Evolutionary conservation across 1,140 invertebrate genomes (phyloP).

Genomic region (Tetranychus cinnabarinus): DNA sequence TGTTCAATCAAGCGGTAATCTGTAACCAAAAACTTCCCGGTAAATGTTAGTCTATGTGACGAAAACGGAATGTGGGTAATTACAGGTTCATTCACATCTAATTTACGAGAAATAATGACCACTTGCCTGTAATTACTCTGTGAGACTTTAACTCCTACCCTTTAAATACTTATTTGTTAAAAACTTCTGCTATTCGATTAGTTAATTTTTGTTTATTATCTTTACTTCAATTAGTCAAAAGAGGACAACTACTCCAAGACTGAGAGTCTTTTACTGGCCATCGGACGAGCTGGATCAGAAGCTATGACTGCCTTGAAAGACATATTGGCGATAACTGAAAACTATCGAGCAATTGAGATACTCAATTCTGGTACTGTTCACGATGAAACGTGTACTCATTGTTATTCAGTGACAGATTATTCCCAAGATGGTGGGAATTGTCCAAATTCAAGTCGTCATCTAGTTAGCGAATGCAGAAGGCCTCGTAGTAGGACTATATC

Average conservation of each 20-base stretch:
- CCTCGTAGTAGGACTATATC: neutral
- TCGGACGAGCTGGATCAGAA: neutral
- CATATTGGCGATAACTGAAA: neutral
- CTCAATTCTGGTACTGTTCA: neutral
- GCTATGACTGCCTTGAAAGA: neutral
- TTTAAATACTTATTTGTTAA: no score
- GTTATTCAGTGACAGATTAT: no score
- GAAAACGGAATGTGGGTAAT: no score
- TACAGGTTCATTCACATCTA: no score
- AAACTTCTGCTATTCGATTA: neutral
- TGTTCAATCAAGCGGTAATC: no score
- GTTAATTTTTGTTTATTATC: neutral
- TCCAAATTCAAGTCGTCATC: neutral
- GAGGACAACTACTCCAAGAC: neutral
- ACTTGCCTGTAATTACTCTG: no score
- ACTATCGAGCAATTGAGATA: neutral
- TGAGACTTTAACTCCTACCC: no score
- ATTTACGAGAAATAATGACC: no score
- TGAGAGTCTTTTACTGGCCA: neutral
- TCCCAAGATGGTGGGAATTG: no score
- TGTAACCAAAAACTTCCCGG: no score
- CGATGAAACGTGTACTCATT: no score
- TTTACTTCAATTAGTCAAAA: neutral
- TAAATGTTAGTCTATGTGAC: no score
- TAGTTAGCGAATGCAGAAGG: neutral